Base-by-base conservation (phyloP, 2,888 invertebrate genomes). In the Bursaphelenchus okinawaensis region DNA sequence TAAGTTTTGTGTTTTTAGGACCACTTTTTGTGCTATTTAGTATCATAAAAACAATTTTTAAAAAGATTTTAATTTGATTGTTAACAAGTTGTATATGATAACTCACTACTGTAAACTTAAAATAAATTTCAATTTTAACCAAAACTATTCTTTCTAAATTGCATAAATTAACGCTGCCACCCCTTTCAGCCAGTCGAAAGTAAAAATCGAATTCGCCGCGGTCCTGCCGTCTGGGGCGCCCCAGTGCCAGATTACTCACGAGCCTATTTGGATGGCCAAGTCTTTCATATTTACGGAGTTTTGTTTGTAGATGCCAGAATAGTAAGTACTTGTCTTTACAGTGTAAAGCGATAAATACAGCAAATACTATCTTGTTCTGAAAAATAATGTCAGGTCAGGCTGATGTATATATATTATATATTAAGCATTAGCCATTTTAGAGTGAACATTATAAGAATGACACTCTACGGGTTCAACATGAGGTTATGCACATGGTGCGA, bases 161-260 rank as follows among this genome's bases (percentile, higher is more conserved):
- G n/a, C n/a, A n/a, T n/a, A n/a, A n/a, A n/a, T n/a, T n/a, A n/a
- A n/a, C n/a, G n/a, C n/a, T n/a, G n/a, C n/a, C n/a, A n/a, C 40
- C 16, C 40, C 3, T 40, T 40, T 40, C n/a, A 40, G 40, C n/a
- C 40, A 40, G 2, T n/a, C 40, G n/a, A 40, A n/a, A 6, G 16
- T n/a, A 40, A 1, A 40, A 12, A 12, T 40, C 40, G 40, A 4
- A 40, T 3, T 6, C 40, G 40, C 40, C 40, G 40, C 40, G 40
- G 40, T 40, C 75, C 80, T 3, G 80, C 80, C 20, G 71, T 81
- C 1, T 80, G 80, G 80, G 80, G 80, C 9, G 78, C 73, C 0
- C 77, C 78, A 16, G 76, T 77, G 0, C 80, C 79, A 0, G 78
- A 80, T 63, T 80, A 79, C 56, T 64, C 67, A 20, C 24, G 20